A percentile compares a stretch with the other conserved stretches of the same genome.
phyloP scores from a whole-genome alignment of 2,888 invertebrate species.

The Athetis lepigone region DNA sequence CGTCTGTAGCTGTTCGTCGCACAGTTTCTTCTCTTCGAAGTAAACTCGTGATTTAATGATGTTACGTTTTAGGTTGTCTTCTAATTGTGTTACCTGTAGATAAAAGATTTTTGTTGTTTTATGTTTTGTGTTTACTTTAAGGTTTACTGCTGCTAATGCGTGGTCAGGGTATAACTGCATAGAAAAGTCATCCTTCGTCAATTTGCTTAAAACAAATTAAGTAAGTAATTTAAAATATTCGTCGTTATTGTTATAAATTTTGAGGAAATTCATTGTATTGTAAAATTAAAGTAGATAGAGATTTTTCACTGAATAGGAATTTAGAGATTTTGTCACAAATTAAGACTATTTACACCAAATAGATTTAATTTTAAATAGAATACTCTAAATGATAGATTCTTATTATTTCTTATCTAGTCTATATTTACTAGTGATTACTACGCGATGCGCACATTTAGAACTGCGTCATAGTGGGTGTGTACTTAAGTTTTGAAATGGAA shows the following conservation, averaged over 20 bases:
- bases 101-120: conserved; percentile 32
- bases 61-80: conserved; percentile 95
- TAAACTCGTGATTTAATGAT: conserved; percentile 97
- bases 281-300: no score
- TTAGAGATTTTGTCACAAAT: no score
- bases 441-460: conserved; percentile 20
- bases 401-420: not conserved
- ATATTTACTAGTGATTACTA: conserved; percentile 7
- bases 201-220: not conserved
- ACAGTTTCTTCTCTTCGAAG: conserved; percentile 96
- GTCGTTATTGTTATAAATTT: not conserved
- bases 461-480: conserved; percentile 20
- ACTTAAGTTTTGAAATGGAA: conserved; percentile 18
- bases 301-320: no score
- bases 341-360: no score
- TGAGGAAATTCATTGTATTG: no score
- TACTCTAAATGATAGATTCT: no score
- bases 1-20: conserved; percentile 95
- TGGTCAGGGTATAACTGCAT: not conserved
- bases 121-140: conserved; percentile 3
- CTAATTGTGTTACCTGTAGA: conserved; percentile 93
- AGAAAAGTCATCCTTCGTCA: no score
- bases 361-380: no score
- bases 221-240: no score
- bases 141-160: not conserved